Conservation (phyloP, 2,797 vertebrate species). For the Benthosema pterotum region DNA sequence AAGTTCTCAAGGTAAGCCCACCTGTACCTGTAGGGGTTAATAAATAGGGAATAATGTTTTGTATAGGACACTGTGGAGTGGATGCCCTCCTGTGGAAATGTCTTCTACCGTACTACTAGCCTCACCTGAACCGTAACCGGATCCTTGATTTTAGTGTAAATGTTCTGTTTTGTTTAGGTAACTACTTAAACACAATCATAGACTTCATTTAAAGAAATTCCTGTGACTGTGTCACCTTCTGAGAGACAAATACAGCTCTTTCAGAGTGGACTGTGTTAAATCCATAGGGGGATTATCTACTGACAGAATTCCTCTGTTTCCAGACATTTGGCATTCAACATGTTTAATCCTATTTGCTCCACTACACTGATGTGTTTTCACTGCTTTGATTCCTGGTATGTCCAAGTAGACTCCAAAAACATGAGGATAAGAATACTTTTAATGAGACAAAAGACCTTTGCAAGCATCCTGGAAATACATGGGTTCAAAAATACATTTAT, state of each 20-base stretch:
- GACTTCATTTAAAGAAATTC: slow-evolving; percentile 43
- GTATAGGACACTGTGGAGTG: background rate
- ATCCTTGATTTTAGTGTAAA: background rate
- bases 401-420: slow-evolving; percentile 60
- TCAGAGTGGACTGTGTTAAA: slow-evolving; percentile 71
- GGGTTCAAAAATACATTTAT: slow-evolving; percentile 1
- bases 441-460: slow-evolving; percentile 70
- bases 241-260: slow-evolving; percentile 62
- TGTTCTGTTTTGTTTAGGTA: slow-evolving; percentile 9
- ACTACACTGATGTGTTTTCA: slow-evolving; percentile 86
- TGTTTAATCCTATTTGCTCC: slow-evolving; percentile 91
- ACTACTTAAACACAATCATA: slow-evolving; percentile 15
- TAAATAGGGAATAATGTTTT: background rate
- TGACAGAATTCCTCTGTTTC: slow-evolving; percentile 81
- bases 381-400: slow-evolving; percentile 82
- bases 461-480: slow-evolving; percentile 22
- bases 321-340: slow-evolving; percentile 82
- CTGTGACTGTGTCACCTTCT: slow-evolving; percentile 42
- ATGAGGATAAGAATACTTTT: slow-evolving; percentile 36
- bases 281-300: slow-evolving; percentile 78
- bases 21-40: background rate
- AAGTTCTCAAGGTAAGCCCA: slow-evolving; percentile 88
- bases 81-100: slow-evolving; percentile 3
- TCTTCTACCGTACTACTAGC: background rate
- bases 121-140: background rate